Evolutionary conservation across 2,797 vertebrate genomes (phyloP), one percentile per base, ranked within the genome.

Genomic region (Eulemur mongoz): DNA sequence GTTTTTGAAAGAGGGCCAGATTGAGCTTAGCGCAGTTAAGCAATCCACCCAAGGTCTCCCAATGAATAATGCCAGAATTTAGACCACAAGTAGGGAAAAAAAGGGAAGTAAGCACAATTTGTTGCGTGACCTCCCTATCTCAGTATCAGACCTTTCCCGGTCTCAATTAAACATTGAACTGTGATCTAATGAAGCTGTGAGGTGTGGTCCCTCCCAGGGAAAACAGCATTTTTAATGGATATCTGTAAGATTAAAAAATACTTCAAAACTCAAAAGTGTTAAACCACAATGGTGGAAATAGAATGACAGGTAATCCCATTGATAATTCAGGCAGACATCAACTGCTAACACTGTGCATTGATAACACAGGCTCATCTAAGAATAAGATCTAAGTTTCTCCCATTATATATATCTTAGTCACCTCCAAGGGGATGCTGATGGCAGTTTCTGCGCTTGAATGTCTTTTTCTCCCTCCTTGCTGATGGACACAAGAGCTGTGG

Each of bases 1-100:
- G 23, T 20, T 83, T 95, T 94, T 96, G 92, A 93, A 91, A 89
- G 52, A 61, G 10, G 59, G 25, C 30, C 70, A 90, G 18, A 32
- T 52, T 73, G 76, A 84, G 25, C 10, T 50, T 17, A 0, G 22
- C 35, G 7, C 7, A 43, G 43, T 94, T 94, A 73, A 87, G 70
- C 69, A 92, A 94, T 78, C 27, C 32, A 17, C 15, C 52, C 18
- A 30, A 50, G 23, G 18, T 61, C 93, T 90, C 59, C 73, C 7
- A 80, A 15, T 45, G 32, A 83, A 54, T 2, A 1, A 59, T 83
- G 94, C 69, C 75, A 92, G 82, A 80, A 84, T 89, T 67, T 81
- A 94, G 57, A 93, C 86, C 75, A 91, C 57, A 94, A 32, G 5
- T n/a, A 40, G 59, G n/a, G 9, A 65, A 90, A 81, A 72, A 91